Percentiles rank a stretch among this genome's conserved stretches.
phyloP scores from a whole-genome alignment of 2,888 invertebrate genomes.

The Pterostichus niger region DNA sequence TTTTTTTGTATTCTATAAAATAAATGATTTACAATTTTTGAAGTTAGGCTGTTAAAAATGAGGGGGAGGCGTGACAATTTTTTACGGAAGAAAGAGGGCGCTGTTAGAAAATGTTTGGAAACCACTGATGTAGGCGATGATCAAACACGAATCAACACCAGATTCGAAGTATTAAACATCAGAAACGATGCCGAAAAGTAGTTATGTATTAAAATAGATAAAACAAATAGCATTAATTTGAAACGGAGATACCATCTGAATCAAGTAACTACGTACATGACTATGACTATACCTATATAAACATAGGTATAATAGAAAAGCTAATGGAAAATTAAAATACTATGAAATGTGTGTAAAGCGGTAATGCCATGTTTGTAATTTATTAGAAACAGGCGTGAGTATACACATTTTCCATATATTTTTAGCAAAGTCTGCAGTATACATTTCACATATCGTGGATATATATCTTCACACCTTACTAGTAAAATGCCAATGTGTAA shows the following conservation, averaged over 20 bases:
- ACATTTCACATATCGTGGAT: constrained; percentile 20
- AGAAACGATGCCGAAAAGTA: too few relatives aligned
- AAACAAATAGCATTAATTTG: too few relatives aligned
- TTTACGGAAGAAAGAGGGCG: too few relatives aligned
- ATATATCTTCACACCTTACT: constrained; percentile 46
- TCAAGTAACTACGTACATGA: background rate
- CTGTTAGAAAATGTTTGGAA: too few relatives aligned
- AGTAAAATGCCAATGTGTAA: constrained; percentile 38
- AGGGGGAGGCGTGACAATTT: too few relatives aligned
- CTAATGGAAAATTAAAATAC: background rate
- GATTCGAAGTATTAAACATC: too few relatives aligned
- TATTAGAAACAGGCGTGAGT: constrained; percentile 40
- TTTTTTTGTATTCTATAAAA: too few relatives aligned
- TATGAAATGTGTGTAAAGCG: constrained; percentile 21
- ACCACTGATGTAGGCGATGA: too few relatives aligned
- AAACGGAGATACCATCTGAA: background rate
- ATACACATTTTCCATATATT: constrained; percentile 19
- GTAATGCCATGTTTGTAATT: constrained; percentile 37
- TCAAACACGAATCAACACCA: too few relatives aligned
- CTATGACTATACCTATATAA: background rate
- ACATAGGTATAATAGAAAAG: background rate
- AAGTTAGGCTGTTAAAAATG: too few relatives aligned
- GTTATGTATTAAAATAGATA: too few relatives aligned
- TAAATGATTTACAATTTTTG: too few relatives aligned
- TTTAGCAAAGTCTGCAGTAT: constrained; percentile 12